Evolutionary conservation across 1,140 invertebrate genomes (phyloP).

Genomic region (Papilio machaon): DNA sequence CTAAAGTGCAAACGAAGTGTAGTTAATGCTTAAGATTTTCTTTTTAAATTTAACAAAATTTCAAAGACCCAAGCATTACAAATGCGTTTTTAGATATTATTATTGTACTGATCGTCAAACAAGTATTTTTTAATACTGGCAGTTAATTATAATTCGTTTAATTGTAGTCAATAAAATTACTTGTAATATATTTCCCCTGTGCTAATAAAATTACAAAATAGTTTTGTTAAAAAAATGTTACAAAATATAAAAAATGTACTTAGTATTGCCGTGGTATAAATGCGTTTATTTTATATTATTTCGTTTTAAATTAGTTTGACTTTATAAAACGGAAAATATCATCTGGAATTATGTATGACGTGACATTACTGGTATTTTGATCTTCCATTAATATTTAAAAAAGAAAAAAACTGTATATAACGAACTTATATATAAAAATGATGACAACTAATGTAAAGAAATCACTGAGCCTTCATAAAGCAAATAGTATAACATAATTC

Average conservation of each 20-base stretch:
- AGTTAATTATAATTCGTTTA: slow-evolving; percentile 1
- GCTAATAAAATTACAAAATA: slow-evolving; percentile 16
- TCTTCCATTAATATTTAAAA: not conserved
- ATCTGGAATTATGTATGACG: slow-evolving; percentile 4
- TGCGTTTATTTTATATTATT: not conserved
- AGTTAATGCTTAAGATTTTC: not conserved
- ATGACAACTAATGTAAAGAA: slow-evolving; percentile 41
- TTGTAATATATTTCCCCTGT: slow-evolving; percentile 2
- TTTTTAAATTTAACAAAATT: not conserved
- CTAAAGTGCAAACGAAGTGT: not conserved
- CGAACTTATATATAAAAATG: slow-evolving; percentile 57
- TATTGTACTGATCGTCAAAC: not conserved
- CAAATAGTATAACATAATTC: slow-evolving; percentile 71
- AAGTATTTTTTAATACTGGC: not conserved
- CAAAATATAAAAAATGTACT: slow-evolving; percentile 25
- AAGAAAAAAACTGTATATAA: slow-evolving; percentile 53
- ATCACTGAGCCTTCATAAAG: slow-evolving; percentile 79
- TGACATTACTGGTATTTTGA: slow-evolving; percentile 4
- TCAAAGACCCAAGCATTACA: not conserved
- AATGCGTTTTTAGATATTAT: not conserved
- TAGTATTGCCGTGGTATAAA: slow-evolving; percentile 5
- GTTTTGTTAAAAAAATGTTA: slow-evolving; percentile 21
- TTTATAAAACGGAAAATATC: slow-evolving; percentile 9
- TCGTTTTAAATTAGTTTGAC: not conserved
- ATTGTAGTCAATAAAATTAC: not conserved